phyloP scores from a whole-genome alignment of 2,797 vertebrate genomes.

The Distichodus sexfasciatus region DNA sequence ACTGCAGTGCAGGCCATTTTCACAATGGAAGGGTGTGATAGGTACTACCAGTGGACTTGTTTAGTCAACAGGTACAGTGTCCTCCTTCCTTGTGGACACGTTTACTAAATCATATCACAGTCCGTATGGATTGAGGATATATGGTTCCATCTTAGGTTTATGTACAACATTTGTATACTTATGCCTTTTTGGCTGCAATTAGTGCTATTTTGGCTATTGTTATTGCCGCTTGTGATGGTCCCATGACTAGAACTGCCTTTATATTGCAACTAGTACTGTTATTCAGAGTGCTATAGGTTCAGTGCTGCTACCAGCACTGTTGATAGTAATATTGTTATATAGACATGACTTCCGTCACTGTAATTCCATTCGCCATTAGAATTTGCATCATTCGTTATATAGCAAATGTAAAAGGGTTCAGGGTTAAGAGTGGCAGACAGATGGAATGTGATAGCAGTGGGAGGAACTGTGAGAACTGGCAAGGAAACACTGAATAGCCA shows the following conservation, averaged over 20 bases:
- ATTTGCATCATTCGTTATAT: slow-evolving; percentile 43
- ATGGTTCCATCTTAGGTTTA: slow-evolving; percentile 45
- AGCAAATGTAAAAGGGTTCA: slow-evolving; percentile 54
- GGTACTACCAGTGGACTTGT: slow-evolving; percentile 41
- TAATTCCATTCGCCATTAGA: slow-evolving; percentile 29
- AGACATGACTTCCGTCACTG: slow-evolving; percentile 25
- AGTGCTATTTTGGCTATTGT: slow-evolving; percentile 52
- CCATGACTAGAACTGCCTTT: slow-evolving; percentile 47
- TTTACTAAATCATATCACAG: slow-evolving; percentile 44
- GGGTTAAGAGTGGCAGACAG: slow-evolving; percentile 32
- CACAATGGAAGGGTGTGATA: slow-evolving; percentile 45
- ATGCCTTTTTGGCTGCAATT: slow-evolving; percentile 43
- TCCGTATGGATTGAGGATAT: slow-evolving; percentile 51
- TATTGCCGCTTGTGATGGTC: slow-evolving; percentile 44
- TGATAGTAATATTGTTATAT: slow-evolving; percentile 59
- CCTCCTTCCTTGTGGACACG: slow-evolving; percentile 46
- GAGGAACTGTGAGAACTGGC: neutral
- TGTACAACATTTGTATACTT: slow-evolving; percentile 57
- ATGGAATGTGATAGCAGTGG: slow-evolving; percentile 42
- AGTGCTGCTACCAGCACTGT: slow-evolving; percentile 59
- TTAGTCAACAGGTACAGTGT: slow-evolving; percentile 44
- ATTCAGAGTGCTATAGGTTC: slow-evolving; percentile 51
- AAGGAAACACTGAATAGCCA: neutral
- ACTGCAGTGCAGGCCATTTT: slow-evolving; percentile 43
- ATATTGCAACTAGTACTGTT: slow-evolving; percentile 51